Evolutionary conservation across 92 coral and sea anemone species (phyloP).

Genomic region (Siderastrea radians): DNA sequence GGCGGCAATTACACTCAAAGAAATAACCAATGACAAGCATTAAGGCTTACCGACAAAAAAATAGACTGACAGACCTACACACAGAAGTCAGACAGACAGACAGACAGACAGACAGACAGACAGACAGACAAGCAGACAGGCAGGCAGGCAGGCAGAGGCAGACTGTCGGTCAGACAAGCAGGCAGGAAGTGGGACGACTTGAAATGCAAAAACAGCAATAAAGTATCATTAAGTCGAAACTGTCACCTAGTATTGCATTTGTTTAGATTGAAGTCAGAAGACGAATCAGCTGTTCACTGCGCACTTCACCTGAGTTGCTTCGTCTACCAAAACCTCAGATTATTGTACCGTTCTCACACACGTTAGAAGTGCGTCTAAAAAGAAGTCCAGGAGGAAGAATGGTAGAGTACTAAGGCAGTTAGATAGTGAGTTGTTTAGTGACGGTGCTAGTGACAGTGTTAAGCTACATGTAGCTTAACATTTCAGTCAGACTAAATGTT

Average conservation of each 20-base stretch:
- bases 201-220: not conserved
- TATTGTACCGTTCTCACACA: conserved; percentile 78
- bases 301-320: conserved; percentile 54
- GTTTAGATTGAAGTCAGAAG: conserved; percentile 77
- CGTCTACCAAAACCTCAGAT: conserved; percentile 85
- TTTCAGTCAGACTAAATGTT: no score
- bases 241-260: conserved; percentile 15
- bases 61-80: no score
- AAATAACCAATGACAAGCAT: no score
- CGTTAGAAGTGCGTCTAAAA: conserved; percentile 40
- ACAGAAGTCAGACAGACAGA: not conserved
- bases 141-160: not conserved
- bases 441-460: no score
- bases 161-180: not conserved
- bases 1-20: no score
- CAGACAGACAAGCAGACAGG: not conserved
- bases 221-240: not conserved
- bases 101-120: not conserved
- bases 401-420: conserved; percentile 30
- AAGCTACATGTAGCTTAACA: no score
- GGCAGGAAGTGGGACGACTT: not conserved
- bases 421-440: not conserved
- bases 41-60: no score
- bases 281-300: conserved; percentile 45
- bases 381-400: conserved; percentile 64